Evolutionary conservation across 2,113 vertebrate genomes (phyloP).

Genomic region (Microtus montanus): DNA sequence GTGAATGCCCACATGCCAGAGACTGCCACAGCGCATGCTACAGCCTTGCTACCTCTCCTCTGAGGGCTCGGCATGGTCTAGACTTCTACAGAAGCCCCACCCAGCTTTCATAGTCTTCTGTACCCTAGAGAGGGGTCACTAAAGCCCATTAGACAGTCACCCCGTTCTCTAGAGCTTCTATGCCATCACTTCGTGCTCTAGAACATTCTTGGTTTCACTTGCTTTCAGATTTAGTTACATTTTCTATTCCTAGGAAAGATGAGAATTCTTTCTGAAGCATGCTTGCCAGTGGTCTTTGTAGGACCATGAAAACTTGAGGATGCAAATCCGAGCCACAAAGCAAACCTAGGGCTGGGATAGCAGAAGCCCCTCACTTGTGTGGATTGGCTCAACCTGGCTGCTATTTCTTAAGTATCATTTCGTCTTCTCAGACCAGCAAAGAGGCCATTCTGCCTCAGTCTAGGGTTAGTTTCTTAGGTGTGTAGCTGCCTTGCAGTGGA

Average conservation of each 20-base stretch:
- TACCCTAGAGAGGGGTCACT: accelerated
- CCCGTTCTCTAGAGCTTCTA: not conserved
- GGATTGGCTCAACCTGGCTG: not conserved
- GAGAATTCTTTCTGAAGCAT: not conserved
- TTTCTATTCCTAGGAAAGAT: not conserved
- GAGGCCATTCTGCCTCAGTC: not conserved
- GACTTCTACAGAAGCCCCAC: not conserved
- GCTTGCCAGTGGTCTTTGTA: not conserved
- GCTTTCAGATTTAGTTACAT: not conserved
- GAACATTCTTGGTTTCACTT: not conserved
- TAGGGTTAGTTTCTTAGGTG: not conserved
- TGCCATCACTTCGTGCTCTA: not conserved
- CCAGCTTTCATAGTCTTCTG: not conserved
- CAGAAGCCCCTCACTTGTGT: not conserved
- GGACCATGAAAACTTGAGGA: accelerated
- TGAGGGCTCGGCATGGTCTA: not conserved
- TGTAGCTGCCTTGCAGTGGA: conserved; percentile 39
- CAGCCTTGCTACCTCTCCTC: not conserved
- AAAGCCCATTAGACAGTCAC: not conserved
- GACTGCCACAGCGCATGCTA: too few species aligned
- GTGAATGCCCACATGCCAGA: not conserved
- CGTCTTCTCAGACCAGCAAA: not conserved
- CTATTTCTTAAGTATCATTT: not conserved
- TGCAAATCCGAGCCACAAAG: not conserved
- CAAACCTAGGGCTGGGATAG: not conserved